Conservation (phyloP, 2,113 vertebrate genomes). For the Anas platyrhynchos region DNA sequence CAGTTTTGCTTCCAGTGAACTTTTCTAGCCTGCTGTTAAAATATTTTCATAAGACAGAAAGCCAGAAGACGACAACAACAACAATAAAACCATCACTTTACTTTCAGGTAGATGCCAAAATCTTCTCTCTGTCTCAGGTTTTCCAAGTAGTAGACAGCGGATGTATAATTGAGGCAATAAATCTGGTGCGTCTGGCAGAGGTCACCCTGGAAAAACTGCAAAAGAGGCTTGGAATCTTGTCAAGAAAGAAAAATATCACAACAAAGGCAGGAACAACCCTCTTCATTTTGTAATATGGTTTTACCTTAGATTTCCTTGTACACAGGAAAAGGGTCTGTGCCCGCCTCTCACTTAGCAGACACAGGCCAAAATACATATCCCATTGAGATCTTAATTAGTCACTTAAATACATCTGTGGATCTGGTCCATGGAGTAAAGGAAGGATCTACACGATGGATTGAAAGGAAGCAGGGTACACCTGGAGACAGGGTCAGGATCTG, state of each 20-base stretch:
- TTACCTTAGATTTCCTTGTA: neutral
- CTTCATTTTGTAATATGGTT: neutral
- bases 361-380: neutral
- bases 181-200: conserved; percentile 90
- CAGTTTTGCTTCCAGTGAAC: neutral
- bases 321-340: neutral
- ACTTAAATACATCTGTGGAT: neutral
- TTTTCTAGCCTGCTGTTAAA: neutral
- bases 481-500: neutral
- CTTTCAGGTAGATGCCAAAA: conserved; percentile 90
- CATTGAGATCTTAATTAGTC: neutral
- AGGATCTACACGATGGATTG: neutral
- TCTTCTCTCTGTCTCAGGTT: conserved; percentile 87
- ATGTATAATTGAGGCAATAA: conserved; percentile 92
- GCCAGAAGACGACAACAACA: neutral
- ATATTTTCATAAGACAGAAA: neutral
- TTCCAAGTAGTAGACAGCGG: conserved; percentile 88
- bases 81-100: conserved; percentile 63
- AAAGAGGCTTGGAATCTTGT: neutral
- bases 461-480: neutral
- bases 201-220: conserved; percentile 82
- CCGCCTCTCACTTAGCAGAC: neutral
- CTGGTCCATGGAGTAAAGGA: neutral
- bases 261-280: neutral
- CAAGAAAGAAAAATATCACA: neutral